phyloP scores from a whole-genome alignment of 2,113 vertebrate species.

The Melanotaenia duboulayi region DNA sequence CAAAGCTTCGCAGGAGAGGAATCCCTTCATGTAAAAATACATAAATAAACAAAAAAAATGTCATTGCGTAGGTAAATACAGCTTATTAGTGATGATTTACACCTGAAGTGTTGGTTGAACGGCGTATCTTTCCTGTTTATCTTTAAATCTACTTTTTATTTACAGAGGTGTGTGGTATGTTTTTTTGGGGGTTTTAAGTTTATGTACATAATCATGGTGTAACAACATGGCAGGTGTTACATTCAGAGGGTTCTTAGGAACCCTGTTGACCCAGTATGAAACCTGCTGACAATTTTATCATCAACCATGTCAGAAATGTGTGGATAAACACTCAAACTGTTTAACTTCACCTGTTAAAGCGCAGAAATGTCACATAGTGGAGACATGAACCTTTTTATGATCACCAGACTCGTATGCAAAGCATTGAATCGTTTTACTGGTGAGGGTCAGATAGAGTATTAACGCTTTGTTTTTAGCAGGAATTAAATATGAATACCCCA shows the following conservation, averaged over 20 bases:
- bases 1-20: neutral
- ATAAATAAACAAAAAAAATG: too few species aligned
- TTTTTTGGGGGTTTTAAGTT: neutral
- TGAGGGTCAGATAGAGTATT: too few species aligned
- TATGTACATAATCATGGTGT: neutral
- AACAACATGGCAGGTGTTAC: neutral
- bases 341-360: neutral
- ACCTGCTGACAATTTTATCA: neutral
- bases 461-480: too few species aligned
- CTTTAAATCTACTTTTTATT: neutral
- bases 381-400: too few species aligned
- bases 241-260: neutral
- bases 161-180: neutral
- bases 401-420: too few species aligned
- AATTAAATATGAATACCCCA: too few species aligned
- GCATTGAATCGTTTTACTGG: too few species aligned
- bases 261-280: slow-evolving; percentile 8
- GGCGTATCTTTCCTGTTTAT: neutral
- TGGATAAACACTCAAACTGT: neutral
- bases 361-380: too few species aligned
- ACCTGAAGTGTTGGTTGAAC: neutral
- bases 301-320: too few species aligned
- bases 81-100: neutral
- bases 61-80: too few species aligned
- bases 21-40: neutral